phyloP scores from a whole-genome alignment of 1,140 invertebrate species.

The Leptopilina clavipes region DNA sequence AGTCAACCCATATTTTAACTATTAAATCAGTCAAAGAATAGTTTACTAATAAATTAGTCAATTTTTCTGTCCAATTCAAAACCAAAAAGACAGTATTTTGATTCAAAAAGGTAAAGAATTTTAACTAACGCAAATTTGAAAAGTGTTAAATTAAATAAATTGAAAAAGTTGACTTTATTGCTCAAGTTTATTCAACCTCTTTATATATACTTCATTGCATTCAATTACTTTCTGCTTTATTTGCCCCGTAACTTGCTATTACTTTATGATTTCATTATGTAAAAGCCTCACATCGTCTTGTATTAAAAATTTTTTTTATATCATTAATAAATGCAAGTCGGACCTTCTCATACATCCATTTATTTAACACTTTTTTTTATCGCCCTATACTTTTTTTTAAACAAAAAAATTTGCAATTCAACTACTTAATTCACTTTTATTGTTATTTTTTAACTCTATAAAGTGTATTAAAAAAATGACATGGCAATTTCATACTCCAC shows the following conservation, averaged over 20 bases:
- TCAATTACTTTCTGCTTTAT: neutral
- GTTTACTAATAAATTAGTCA: too few species aligned
- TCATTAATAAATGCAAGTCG: slow-evolving; percentile 6
- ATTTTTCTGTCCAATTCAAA: too few species aligned
- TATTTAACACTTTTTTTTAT: neutral
- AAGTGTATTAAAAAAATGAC: neutral
- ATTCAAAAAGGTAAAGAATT: too few species aligned
- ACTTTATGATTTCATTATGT: slow-evolving; percentile 1
- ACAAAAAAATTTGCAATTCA: neutral
- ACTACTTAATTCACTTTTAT: neutral
- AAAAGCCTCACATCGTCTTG: neutral
- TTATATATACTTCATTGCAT: neutral
- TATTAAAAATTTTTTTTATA: neutral
- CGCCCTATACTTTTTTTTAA: neutral
- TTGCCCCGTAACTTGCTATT: neutral
- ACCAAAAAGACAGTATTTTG: too few species aligned
- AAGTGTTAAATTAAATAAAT: too few species aligned
- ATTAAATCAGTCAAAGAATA: too few species aligned
- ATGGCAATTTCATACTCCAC: neutral
- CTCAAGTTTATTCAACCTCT: neutral
- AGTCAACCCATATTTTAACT: too few species aligned
- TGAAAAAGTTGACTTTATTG: neutral
- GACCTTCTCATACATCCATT: slow-evolving; percentile 8
- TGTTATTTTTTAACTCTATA: neutral
- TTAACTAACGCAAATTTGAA: too few species aligned